Evolutionary conservation across 53 echinoderm and acorn worm species (phyloP), one percentile per base, ranked within the genome.

Genomic region (Echinometra lucunter): DNA sequence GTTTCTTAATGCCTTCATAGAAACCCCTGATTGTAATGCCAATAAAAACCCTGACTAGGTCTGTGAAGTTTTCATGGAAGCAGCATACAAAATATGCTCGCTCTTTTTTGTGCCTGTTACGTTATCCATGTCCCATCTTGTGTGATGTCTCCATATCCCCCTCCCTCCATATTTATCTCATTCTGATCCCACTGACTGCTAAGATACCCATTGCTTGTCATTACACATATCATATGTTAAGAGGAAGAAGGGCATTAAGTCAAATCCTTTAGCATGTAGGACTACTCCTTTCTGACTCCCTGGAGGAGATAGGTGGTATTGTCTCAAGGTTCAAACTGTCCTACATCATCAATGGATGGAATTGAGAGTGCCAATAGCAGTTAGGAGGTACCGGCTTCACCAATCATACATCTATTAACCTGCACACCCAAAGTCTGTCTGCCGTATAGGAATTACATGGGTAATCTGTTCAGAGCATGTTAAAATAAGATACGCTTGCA

Each of bases 381-480:
- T 85, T 85, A 85, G 53, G 49, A 49, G 85, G 3, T 49, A 85
- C 85, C 85, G 3, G 85, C 47, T 45, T 85, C 53, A 85, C 85
- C 47, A 28, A n/a, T 85, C 85, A 2, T 28, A 45, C 85, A 49
- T 11, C 47, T 49, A 28, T 12, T 12, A 27, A n/a, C 47, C 30
- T 28, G 15, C 18, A 19, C 45, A 85, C 45, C 49, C 11, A 47
- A 4, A 28, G 23, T 23, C 81, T 25, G 81, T n/a, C 30, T 15
- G 4, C 0, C 49, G 49, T 49, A 27, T 10, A 8, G 85, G 85
- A 12, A 47, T 49, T 85, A 47, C 49, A 12, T 47, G 49, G 23
- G 11, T n/a, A 47, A 85, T 47, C 49, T n/a, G 85, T 40, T 49
- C 85, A 85, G n/a, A 85, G 45, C 49, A n/a, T 13, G 4, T 49